A percentile compares a stretch with the other conserved stretches of the same genome.
Evolutionary conservation across 2,113 vertebrate genomes (phyloP).

Genomic region (Nyctibius bracteatus): DNA sequence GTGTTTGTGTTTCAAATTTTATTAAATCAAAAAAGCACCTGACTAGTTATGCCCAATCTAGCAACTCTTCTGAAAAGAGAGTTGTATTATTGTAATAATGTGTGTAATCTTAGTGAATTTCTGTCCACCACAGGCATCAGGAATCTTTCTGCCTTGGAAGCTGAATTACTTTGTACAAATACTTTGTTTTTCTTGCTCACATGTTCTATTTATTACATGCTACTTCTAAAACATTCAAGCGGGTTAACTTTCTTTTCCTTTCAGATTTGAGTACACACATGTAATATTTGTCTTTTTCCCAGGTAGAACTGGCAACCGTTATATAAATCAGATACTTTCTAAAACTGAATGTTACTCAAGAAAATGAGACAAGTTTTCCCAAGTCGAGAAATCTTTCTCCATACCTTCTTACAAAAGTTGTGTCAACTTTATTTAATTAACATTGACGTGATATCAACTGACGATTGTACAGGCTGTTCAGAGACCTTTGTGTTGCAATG

Average conservation of each 20-base stretch:
- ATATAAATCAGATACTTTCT: background rate
- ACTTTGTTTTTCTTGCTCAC: background rate
- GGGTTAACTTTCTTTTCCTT: background rate
- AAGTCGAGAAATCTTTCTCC: conserved; percentile 34
- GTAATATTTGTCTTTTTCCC: background rate
- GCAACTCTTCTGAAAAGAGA: background rate
- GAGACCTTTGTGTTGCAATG: conserved; percentile 27
- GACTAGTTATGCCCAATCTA: background rate
- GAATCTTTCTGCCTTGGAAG: background rate
- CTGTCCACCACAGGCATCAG: background rate
- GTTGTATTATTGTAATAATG: background rate
- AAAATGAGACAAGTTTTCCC: background rate
- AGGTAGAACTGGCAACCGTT: background rate
- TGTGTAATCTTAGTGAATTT: background rate
- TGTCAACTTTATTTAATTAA: conserved; percentile 5
- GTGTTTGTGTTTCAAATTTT: background rate
- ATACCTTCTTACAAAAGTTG: background rate
- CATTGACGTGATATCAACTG: conserved; percentile 7
- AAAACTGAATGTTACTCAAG: background rate
- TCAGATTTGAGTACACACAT: background rate
- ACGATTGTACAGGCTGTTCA: background rate
- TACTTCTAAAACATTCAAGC: background rate
- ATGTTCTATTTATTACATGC: background rate
- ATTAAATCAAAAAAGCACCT: background rate
- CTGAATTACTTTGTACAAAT: background rate